Evolutionary conservation across 2,113 vertebrate genomes (phyloP).

Genomic region (Passer montanus): DNA sequence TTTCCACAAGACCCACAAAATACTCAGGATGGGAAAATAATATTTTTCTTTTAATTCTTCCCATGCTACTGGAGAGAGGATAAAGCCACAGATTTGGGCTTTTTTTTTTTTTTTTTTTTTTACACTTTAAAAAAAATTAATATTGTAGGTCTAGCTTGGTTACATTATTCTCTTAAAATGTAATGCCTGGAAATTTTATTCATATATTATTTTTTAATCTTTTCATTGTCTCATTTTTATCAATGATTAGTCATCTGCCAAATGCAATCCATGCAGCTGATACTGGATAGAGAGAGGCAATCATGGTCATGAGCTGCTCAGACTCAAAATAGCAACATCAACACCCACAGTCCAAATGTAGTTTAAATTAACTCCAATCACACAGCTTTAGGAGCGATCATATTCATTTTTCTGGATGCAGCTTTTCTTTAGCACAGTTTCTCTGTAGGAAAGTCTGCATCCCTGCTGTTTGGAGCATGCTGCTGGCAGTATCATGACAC

Average conservation of each 20-base stretch:
- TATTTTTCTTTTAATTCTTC: neutral
- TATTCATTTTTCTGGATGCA: neutral
- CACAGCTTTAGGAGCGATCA: neutral
- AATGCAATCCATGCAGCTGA: neutral
- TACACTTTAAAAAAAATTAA: too few relatives aligned
- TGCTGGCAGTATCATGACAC: neutral
- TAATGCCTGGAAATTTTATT: neutral
- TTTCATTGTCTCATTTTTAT: conserved; percentile 23
- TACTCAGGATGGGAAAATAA: neutral
- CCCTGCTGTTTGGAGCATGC: neutral
- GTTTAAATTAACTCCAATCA: neutral
- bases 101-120: too few relatives aligned
- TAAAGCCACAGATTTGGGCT: neutral
- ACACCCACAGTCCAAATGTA: neutral
- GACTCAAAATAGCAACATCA: conserved; percentile 16
- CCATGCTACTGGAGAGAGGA: neutral
- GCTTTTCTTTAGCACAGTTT: neutral
- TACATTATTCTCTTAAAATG: neutral
- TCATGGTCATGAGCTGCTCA: neutral
- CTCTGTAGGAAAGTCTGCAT: neutral
- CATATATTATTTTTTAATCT: neutral
- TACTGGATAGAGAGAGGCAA: neutral
- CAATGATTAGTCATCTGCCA: conserved; percentile 11
- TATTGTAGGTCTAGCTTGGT: neutral
- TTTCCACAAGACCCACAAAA: neutral